Evolutionary conservation across 1,140 invertebrate genomes (phyloP).

Genomic region (Globodera rostochiensis): DNA sequence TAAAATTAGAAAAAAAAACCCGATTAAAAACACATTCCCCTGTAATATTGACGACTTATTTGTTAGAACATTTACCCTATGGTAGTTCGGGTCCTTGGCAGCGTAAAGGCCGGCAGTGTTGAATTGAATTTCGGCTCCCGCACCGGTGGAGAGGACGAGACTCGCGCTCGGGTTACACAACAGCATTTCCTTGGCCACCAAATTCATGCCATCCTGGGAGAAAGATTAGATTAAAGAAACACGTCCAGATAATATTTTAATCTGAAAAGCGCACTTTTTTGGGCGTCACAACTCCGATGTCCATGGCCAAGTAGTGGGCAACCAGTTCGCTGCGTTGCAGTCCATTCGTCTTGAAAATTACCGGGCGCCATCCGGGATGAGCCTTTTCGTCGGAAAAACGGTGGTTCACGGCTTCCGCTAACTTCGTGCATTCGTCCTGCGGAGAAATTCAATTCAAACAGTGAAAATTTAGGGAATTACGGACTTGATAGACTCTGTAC

Average conservation of each 20-base stretch:
- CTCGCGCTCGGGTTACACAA: constrained; percentile 63
- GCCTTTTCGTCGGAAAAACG: constrained; percentile 41
- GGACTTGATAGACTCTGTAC: constrained; percentile 60
- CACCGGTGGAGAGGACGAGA: constrained; percentile 62
- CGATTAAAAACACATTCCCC: not conserved
- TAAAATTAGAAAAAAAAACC: constrained; percentile 13
- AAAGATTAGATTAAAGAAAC: not conserved
- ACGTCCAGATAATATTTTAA: no score
- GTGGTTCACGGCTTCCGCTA: constrained; percentile 60
- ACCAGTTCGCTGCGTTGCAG: constrained; percentile 59
- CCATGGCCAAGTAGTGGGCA: constrained; percentile 64
- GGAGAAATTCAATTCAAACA: constrained; percentile 4
- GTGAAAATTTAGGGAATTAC: not conserved
- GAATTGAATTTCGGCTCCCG: constrained; percentile 63
- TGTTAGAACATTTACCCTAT: constrained; percentile 21
- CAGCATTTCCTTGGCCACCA: constrained; percentile 60
- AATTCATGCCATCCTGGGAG: constrained; percentile 60
- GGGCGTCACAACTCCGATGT: constrained; percentile 64
- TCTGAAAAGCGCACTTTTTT: constrained; percentile 37
- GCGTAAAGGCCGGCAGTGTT: constrained; percentile 58
- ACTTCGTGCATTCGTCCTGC: constrained; percentile 59
- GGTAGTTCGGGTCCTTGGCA: constrained; percentile 52
- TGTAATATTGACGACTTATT: not conserved
- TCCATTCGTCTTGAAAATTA: constrained; percentile 64
- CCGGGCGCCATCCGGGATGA: constrained; percentile 55